Percentiles rank a stretch among this genome's conserved stretches.
Evolutionary conservation across 2,113 vertebrate genomes (phyloP).

Genomic region (Entelurus aequoreus): DNA sequence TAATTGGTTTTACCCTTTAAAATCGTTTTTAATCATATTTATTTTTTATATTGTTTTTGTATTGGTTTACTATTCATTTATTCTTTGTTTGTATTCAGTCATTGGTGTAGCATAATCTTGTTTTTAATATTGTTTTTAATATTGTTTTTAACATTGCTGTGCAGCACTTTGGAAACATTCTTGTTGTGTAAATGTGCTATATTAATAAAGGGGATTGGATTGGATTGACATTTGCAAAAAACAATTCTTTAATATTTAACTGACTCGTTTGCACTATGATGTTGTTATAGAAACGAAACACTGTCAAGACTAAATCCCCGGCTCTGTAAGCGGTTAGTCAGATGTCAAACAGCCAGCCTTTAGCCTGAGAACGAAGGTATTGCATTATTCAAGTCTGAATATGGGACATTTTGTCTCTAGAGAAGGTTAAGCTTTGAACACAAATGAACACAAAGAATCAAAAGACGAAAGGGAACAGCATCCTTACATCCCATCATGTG

Average conservation of each 20-base stretch:
- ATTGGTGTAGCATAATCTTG: too few relatives aligned
- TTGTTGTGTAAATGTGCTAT: too few relatives aligned
- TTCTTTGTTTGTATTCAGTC: too few relatives aligned
- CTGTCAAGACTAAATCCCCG: slow-evolving; percentile 4
- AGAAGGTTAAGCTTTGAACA: slow-evolving; percentile 31
- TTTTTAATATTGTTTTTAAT: too few relatives aligned
- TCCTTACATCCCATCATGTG: slow-evolving; percentile 31
- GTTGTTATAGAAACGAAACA: not conserved
- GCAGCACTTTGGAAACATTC: too few relatives aligned
- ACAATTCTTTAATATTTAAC: not conserved
- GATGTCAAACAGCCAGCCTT: slow-evolving; percentile 17
- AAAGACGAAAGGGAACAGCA: slow-evolving; percentile 13
- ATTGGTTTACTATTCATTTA: too few relatives aligned
- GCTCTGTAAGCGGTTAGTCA: slow-evolving; percentile 15
- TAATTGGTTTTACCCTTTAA: too few relatives aligned
- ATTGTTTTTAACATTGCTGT: too few relatives aligned
- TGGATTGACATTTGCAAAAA: not conserved
- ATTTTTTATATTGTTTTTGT: too few relatives aligned
- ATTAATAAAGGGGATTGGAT: too few relatives aligned
- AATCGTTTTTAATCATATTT: too few relatives aligned
- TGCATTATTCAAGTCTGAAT: slow-evolving; percentile 48
- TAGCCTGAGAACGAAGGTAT: slow-evolving; percentile 14
- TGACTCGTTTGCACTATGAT: slow-evolving; percentile 1
- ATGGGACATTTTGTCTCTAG: slow-evolving; percentile 46
- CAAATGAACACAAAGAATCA: slow-evolving; percentile 20